These are phyloP conservation scores for Hyppa rectilinea DNA, from an alignment of 2,888 invertebrate species.

Conservation along the genomic window DNA sequence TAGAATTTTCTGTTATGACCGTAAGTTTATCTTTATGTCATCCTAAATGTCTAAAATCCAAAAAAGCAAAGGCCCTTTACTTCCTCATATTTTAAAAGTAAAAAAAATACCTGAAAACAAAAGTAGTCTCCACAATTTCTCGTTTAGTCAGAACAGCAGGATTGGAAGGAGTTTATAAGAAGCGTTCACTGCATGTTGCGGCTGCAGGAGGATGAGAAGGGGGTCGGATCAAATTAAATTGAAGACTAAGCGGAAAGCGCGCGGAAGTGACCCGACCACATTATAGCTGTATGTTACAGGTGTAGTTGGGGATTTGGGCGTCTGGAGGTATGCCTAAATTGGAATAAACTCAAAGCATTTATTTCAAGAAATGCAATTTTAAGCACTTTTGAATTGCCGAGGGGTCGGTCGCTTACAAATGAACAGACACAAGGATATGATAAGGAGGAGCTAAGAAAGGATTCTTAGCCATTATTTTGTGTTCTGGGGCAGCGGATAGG, in stretches of 20 bases:
- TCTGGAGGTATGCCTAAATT: neutral
- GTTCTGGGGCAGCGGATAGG: too few species aligned
- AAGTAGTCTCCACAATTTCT: constrained; percentile 61
- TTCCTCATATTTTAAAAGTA: neutral
- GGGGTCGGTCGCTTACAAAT: too few species aligned
- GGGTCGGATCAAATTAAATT: constrained; percentile 82
- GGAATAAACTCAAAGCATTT: too few species aligned
- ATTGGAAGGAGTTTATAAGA: constrained; percentile 81
- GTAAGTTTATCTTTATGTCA: too few species aligned
- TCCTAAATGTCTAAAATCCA: neutral
- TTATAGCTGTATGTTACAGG: constrained; percentile 64
- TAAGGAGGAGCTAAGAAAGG: too few species aligned
- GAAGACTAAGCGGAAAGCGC: constrained; percentile 80
- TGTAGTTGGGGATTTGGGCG: neutral
- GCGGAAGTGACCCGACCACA: constrained; percentile 73
- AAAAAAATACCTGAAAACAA: constrained; percentile 32
- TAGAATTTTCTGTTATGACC: neutral
- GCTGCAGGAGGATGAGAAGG: constrained; percentile 66
- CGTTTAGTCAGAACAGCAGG: constrained; percentile 69
- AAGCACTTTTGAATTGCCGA: too few species aligned
- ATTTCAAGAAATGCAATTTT: too few species aligned
- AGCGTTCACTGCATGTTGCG: constrained; percentile 79
- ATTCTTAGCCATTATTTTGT: too few species aligned
- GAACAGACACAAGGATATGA: too few species aligned
- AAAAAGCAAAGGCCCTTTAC: neutral